Base-by-base conservation (phyloP, 2,888 invertebrate species). In the Drosophila falleni region DNA sequence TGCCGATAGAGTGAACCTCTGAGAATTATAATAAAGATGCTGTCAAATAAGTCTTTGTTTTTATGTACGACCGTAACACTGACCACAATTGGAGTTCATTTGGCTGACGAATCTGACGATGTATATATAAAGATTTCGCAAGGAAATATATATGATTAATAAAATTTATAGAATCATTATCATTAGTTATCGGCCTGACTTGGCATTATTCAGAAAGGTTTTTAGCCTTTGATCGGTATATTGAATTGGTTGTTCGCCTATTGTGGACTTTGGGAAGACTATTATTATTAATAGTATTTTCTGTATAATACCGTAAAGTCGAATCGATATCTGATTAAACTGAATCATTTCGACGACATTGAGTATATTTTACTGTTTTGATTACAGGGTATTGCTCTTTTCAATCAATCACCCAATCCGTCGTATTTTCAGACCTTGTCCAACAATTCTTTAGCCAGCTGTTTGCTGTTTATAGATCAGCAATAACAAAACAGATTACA, bases 401-500 rank as follows among this genome's bases (percentile, higher is more conserved):
- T 41, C 35, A 58, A 60, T 29, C 50, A 42, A 50, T 39, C 23
- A 26, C 13, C 9, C 35, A 16, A 31, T 29, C 37, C 10, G 15
- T 56, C 29, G 9, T 11, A 5, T 23, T 23, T 31, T 11, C 11
- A 60, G 50, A 60, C 59, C 59, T 60, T 50, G 58, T 60, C 41
- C 59, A 60, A 60, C 59, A 60, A 60, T 60, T 50, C 23, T 8
- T 11, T 5, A 0, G 35, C 23, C 50, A 51, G 50, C 44, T 37
- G 64, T 37, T 44, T 54, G 59, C 16, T 54, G 33, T 54, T 61
- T 29, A 47, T 47, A 58, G 29, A 50, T 39, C 53, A n/a, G 55
- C 51, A 67, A 55, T 54, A 54, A 55, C 56, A 56, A 51, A 37
- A 41, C 13, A 39, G 44, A 19, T 68, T 68, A 46, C 58, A 68